These are phyloP conservation scores for Sanderia malayensis DNA, from an alignment of 30 jellyfish, hydroid and myxozoan genomes.

Conservation along the genomic window DNA sequence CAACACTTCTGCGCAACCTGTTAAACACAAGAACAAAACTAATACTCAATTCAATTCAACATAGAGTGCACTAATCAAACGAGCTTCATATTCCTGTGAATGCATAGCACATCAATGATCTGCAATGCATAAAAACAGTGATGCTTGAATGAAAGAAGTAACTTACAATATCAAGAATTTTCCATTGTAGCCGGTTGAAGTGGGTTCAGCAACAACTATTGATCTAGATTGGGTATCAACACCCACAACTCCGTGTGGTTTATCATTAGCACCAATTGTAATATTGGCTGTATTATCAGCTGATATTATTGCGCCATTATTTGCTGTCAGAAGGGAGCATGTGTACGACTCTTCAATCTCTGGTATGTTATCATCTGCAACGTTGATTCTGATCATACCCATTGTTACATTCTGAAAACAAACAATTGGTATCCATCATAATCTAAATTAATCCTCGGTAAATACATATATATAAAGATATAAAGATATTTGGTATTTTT, in stretches of 20 bases:
- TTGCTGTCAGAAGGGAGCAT: slow-evolving; percentile 58
- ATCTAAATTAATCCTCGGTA: too few relatives aligned
- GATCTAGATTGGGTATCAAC: slow-evolving; percentile 46
- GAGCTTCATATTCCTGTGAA: too few relatives aligned
- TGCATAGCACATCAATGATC: too few relatives aligned
- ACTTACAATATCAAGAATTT: slow-evolving; percentile 52
- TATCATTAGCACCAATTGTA: slow-evolving; percentile 76
- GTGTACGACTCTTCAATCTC: slow-evolving; percentile 58
- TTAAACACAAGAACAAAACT: too few relatives aligned
- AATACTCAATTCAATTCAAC: too few relatives aligned
- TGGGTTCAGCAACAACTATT: slow-evolving; percentile 64
- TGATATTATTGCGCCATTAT: slow-evolving; percentile 63
- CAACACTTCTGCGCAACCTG: slow-evolving; percentile 75
- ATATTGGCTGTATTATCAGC: slow-evolving; percentile 34
- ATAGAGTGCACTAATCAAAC: too few relatives aligned
- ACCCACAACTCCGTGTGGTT: slow-evolving; percentile 77
- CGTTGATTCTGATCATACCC: slow-evolving; percentile 25
- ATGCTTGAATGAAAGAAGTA: too few relatives aligned
- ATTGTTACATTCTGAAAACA: slow-evolving; percentile 36
- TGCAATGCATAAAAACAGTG: too few relatives aligned
- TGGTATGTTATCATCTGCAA: slow-evolving; percentile 71
- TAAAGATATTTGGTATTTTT: too few relatives aligned
- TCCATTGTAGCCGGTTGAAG: slow-evolving; percentile 46
- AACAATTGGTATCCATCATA: too few relatives aligned
- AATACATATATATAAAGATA: too few relatives aligned